Conservation (phyloP, 1,140 invertebrate species). For the Leptinotarsa defecta region DNA sequence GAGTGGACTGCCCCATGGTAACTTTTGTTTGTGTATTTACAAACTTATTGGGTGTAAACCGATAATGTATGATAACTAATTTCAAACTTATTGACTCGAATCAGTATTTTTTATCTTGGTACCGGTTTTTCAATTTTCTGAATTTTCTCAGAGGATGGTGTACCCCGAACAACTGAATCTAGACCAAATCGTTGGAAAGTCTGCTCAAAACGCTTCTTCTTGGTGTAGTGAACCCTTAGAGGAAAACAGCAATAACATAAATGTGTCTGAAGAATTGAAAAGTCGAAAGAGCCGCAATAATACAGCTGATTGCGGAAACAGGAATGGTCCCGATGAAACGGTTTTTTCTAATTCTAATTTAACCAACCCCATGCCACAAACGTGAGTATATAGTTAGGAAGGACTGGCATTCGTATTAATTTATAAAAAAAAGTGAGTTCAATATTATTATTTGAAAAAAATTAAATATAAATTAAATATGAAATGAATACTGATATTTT, state of each 20-base stretch:
- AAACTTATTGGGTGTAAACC: no score
- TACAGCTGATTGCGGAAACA: conserved; percentile 14
- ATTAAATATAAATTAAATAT: no score
- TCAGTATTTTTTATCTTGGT: no score
- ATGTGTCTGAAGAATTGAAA: conserved; percentile 13
- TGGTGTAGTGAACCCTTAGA: conserved; percentile 52
- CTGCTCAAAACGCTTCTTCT: conserved; percentile 39
- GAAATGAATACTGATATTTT: no score
- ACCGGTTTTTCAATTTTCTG: no score
- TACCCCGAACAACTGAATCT: conserved; percentile 54
- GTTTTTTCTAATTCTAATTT: conserved; percentile 10
- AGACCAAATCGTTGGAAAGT: conserved; percentile 47
- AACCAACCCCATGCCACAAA: conserved; percentile 8
- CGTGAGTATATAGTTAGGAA: not conserved
- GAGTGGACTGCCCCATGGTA: no score
- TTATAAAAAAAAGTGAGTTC: no score
- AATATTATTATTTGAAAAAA: no score
- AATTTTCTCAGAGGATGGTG: conserved; percentile 52
- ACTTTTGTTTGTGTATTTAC: no score
- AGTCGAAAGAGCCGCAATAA: conserved; percentile 12
- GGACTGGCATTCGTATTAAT: no score
- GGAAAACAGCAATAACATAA: conserved; percentile 39
- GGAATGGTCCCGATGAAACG: conserved; percentile 6
- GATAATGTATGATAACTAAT: no score
- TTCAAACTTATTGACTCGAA: no score